Percentiles rank a stretch among this genome's conserved stretches.
Evolutionary conservation across 2,797 vertebrate genomes (phyloP).

Genomic region (Syngnathus acus): DNA sequence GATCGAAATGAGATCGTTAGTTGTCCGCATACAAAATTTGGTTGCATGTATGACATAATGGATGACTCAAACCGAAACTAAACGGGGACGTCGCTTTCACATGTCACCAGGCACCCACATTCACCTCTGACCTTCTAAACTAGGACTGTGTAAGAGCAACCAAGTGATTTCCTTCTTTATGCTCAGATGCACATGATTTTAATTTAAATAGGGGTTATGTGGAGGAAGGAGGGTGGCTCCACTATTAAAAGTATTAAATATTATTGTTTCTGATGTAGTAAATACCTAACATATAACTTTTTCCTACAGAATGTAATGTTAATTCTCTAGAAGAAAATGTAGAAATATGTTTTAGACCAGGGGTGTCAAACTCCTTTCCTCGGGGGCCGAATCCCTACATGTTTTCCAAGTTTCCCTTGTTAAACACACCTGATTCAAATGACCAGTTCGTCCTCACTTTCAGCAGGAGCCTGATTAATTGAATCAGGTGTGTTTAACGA

Average conservation of each 20-base stretch:
- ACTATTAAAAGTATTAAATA: not conserved
- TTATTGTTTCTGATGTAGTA: not conserved
- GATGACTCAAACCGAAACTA: not conserved
- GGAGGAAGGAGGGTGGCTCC: not conserved
- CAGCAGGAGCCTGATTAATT: no score
- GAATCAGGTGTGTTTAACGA: no score
- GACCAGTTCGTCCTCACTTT: no score
- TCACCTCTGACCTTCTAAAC: slow-evolving; percentile 9
- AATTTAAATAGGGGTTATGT: not conserved
- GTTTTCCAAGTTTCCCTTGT: no score
- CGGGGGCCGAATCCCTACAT: no score
- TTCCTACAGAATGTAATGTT: not conserved
- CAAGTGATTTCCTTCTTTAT: not conserved
- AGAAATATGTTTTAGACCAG: no score
- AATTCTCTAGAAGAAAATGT: not conserved
- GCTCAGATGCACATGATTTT: not conserved
- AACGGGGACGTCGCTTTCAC: not conserved
- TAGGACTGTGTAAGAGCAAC: slow-evolving; percentile 8
- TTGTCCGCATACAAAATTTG: no score
- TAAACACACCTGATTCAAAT: no score
- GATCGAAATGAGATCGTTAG: not conserved
- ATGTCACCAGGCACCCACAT: slow-evolving; percentile 18
- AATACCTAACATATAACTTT: not conserved
- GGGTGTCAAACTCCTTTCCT: no score
- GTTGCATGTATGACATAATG: no score